Percentiles rank a stretch among this genome's conserved stretches.
Conservation (phyloP, 2,113 vertebrate species). For the Nycticorax nycticorax region DNA sequence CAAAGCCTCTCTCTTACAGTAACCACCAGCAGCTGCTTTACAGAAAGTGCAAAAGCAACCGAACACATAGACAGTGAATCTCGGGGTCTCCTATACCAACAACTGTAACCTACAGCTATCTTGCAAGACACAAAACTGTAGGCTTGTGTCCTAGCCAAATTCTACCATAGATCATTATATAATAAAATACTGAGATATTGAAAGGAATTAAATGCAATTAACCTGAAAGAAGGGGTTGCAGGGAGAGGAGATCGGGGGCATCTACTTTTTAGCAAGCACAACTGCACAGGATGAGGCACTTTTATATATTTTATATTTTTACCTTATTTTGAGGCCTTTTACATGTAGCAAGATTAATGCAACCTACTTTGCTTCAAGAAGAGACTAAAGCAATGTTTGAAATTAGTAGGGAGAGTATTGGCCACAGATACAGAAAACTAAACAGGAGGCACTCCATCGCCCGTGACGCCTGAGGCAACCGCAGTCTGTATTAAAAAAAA, state of each 20-base stretch:
- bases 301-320: not conserved
- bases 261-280: not conserved
- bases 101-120: not conserved
- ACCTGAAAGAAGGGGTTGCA: not conserved
- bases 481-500: not conserved
- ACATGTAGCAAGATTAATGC: not conserved
- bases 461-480: not conserved
- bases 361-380: not conserved
- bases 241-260: rapidly evolving
- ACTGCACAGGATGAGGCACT: not conserved
- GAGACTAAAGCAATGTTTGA: not conserved
- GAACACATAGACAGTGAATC: not conserved
- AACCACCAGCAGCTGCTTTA: not conserved
- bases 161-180: not conserved
- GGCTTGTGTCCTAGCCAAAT: not conserved
- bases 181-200: not conserved
- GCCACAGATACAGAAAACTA: not conserved
- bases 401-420: not conserved
- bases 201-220: not conserved
- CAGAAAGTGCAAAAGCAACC: not conserved
- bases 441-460: not conserved
- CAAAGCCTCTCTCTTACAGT: not conserved
- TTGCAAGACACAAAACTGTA: not conserved
- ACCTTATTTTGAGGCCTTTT: not conserved
- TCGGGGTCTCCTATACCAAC: not conserved